A percentile compares a stretch with the other conserved stretches of the same genome.
These are phyloP conservation scores for Zoanthus gigantus DNA, from an alignment of 92 coral and sea anemone species.

Conservation along the genomic window DNA sequence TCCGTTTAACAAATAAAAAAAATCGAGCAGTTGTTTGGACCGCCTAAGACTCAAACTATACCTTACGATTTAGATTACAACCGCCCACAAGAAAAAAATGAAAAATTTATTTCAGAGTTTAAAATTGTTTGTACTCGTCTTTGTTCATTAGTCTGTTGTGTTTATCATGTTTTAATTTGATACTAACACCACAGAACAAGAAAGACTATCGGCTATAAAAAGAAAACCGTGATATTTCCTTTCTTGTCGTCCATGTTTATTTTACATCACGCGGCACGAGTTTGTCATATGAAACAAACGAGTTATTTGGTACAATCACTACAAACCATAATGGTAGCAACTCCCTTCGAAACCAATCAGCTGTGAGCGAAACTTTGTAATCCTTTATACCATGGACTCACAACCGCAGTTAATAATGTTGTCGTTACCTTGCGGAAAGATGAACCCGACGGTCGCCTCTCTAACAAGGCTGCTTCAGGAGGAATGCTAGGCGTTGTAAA, in stretches of 20 bases:
- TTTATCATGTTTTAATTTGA: neutral
- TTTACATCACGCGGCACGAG: neutral
- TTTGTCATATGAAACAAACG: neutral
- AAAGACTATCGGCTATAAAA: neutral
- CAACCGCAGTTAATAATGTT: neutral
- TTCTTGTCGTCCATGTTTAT: neutral
- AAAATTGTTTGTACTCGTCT: neutral
- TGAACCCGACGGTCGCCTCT: conserved; percentile 13
- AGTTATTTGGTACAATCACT: neutral
- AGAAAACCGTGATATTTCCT: neutral
- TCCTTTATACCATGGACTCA: neutral
- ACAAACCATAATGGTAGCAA: neutral
- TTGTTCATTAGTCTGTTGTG: conserved; percentile 6
- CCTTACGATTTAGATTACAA: neutral
- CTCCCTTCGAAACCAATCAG: neutral
- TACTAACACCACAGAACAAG: neutral
- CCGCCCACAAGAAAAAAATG: neutral
- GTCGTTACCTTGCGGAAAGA: conserved; percentile 3
- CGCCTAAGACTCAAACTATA: neutral
- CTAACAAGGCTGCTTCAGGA: neutral
- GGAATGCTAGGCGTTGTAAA: neutral
- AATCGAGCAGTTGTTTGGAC: neutral
- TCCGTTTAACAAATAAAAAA: neutral
- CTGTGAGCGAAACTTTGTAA: neutral
- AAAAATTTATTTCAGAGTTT: neutral